These are phyloP conservation scores for Zygaena filipendulae DNA, from an alignment of 2,888 invertebrate species.

Conservation along the genomic window DNA sequence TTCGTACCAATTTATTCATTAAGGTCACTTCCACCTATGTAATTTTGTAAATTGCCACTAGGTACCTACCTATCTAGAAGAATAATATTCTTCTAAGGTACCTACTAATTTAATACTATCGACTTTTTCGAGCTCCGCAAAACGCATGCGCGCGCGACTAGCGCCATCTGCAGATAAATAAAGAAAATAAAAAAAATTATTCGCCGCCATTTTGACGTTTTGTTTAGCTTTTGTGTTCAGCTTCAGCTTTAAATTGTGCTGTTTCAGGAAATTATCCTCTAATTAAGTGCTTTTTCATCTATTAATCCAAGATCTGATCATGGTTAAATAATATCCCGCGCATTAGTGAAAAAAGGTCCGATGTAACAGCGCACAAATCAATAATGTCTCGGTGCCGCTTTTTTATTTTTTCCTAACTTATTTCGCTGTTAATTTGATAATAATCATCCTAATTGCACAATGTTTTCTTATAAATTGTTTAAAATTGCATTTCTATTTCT, in stretches of 20 bases:
- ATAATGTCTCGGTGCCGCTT: constrained; percentile 56
- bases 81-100: too few species aligned
- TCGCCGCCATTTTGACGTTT: constrained; percentile 70
- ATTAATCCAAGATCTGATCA: too few species aligned
- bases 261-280: constrained; percentile 42
- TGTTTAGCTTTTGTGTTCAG: constrained; percentile 66
- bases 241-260: too few species aligned
- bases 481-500: constrained; percentile 3
- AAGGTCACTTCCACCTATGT: too few species aligned
- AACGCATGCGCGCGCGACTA: constrained; percentile 49
- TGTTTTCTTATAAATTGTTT: constrained; percentile 4
- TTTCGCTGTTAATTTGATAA: constrained; percentile 27
- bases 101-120: too few species aligned
- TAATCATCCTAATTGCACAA: constrained; percentile 7
- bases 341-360: constrained; percentile 27
- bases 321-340: constrained; percentile 23
- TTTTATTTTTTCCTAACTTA: constrained; percentile 46
- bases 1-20: too few species aligned
- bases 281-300: constrained; percentile 30
- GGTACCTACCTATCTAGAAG: too few species aligned
- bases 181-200: constrained; percentile 27
- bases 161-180: constrained; percentile 46
- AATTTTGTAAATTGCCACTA: too few species aligned
- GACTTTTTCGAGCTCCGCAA: constrained; percentile 32
- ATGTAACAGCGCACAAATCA: constrained; percentile 46